Conservation (phyloP, 2,888 invertebrate species). For the Megalurothrips usitatus region DNA sequence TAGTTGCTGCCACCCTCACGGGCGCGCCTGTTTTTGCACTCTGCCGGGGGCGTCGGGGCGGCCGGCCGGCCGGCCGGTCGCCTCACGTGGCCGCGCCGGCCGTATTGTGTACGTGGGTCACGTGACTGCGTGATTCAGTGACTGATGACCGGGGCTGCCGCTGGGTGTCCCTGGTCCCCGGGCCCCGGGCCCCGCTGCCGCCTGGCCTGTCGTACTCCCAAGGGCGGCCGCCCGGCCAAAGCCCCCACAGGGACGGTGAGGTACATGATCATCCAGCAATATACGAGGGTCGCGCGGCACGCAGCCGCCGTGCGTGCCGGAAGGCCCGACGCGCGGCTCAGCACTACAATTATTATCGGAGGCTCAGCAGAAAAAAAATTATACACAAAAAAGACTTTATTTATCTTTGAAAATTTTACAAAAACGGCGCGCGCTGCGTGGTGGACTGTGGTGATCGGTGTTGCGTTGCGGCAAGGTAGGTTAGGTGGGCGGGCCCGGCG, state of each 20-base stretch:
- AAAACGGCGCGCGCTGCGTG: no score
- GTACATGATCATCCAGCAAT: neutral
- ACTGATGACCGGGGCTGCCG: neutral
- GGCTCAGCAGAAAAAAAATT: no score
- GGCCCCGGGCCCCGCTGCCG: neutral
- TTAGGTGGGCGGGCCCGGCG: no score
- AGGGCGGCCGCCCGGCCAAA: neutral
- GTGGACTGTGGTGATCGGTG: no score
- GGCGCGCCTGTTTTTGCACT: neutral
- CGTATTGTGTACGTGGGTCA: conserved; percentile 24
- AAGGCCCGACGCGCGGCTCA: no score
- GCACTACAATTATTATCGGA: no score
- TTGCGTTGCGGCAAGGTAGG: no score
- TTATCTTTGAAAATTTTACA: no score
- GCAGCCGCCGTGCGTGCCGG: no score
- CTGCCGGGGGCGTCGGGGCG: neutral
- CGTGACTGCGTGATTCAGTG: conserved; percentile 19
- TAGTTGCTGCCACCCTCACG: no score
- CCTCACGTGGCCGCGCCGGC: neutral
- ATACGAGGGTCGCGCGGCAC: neutral
- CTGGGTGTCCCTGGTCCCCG: neutral
- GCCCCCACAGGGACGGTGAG: neutral
- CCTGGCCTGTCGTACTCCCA: neutral
- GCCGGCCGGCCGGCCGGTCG: no score
- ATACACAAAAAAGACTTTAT: no score